Percentiles rank a stretch among this genome's conserved stretches.
These are phyloP conservation scores for Dasyprocta punctata DNA, from an alignment of 2,113 vertebrate genomes.

Conservation along the genomic window DNA sequence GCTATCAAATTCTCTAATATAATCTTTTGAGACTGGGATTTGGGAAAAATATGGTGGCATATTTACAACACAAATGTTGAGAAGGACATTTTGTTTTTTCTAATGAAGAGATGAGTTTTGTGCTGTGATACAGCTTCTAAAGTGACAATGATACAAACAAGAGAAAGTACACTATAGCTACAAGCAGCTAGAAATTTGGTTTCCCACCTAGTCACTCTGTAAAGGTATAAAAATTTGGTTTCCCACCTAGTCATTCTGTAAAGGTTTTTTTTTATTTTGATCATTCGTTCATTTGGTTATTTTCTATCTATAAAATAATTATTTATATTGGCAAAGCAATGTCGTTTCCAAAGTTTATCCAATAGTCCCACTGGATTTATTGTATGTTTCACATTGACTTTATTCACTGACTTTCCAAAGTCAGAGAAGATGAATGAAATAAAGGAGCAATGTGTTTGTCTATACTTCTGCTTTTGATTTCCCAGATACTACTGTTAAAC, in stretches of 20 bases:
- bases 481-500: neutral
- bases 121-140: neutral
- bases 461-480: neutral
- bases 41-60: neutral
- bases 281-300: neutral
- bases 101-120: neutral
- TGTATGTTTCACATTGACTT: neutral
- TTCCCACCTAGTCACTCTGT: neutral
- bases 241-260: neutral
- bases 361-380: neutral
- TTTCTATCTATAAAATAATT: conserved; percentile 43
- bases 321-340: neutral
- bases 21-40: neutral
- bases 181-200: neutral
- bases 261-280: neutral
- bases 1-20: conserved; percentile 1
- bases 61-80: conserved; percentile 11
- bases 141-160: neutral
- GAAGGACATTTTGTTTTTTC: conserved; percentile 19
- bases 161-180: neutral
- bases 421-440: neutral
- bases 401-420: neutral
- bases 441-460: neutral
- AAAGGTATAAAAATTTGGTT: neutral
- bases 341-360: conserved; percentile 15